Base-by-base conservation (phyloP, 2,113 vertebrate species). In the Nothocercus julius region DNA sequence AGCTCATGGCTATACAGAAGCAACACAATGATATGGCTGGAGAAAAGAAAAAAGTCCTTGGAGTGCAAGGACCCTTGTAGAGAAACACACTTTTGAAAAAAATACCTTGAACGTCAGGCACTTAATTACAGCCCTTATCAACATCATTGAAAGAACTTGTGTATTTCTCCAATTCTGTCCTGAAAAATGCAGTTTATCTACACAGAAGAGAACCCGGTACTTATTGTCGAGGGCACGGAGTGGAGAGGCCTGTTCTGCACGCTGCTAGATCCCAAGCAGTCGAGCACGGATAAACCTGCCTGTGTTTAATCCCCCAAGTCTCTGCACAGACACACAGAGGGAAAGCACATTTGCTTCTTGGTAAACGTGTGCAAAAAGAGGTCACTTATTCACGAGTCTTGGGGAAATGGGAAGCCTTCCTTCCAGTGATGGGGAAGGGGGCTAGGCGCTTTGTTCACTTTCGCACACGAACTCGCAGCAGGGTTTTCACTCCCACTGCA, bases 61-160 rank as follows among this genome's bases (percentile, higher is more conserved):
- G 59, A 13, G 30, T 42, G 38, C 85, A 91, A 77, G 20, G 24
- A 61, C 74, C 8, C 42, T 75, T 38, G 24, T 38, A 87, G 56
- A 86, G 59, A 83, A 89, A 63, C 5, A 68, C 20, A 66, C 5
- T 18, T 68, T 34, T 69, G 38, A 64, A 68, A 30, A 88, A 83
- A 56, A 15, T 4, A 68, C 25, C 36, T 30, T 77, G 44, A 79
- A 82, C 2, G 0, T 82, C 68, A 83, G 21, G 17, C 19, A 82
- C 47, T 53, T 94, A 62, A 76, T 87, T 74, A 85, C 15, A 74
- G 76, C 9, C 7, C 27, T 77, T 80, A 78, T 64, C 74, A 84
- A 80, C 6, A 72, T 34, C 18, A 80, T 74, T 36, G 66, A 51
- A 30, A 30, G 27, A 56, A 13, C 28, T 74, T 40, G 63, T 40